phyloP scores from a whole-genome alignment of 2,797 vertebrate species.

The Phrynocephalus guinanensis region DNA sequence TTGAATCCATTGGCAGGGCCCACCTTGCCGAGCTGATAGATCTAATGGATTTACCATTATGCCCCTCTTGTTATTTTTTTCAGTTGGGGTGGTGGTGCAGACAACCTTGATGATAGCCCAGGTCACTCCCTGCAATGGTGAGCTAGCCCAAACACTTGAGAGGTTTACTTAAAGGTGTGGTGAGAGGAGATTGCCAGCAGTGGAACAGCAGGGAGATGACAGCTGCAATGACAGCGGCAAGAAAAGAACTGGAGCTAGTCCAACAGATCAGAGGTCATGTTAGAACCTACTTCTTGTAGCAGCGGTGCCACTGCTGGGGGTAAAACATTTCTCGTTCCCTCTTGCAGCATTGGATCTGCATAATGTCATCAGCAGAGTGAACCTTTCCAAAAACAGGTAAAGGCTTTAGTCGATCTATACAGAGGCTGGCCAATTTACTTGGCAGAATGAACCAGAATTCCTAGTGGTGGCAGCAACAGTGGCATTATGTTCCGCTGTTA shows the following conservation, averaged over 20 bases:
- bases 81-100: neutral
- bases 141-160: neutral
- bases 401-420: too few relatives aligned
- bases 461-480: too few relatives aligned
- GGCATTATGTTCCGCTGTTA: too few relatives aligned
- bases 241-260: neutral
- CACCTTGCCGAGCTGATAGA: neutral
- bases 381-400: neutral
- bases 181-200: neutral
- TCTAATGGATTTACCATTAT: neutral
- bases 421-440: too few relatives aligned
- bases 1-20: neutral
- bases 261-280: constrained; percentile 7
- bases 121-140: neutral
- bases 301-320: too few relatives aligned
- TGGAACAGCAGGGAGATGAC: neutral
- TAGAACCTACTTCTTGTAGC: neutral
- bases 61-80: neutral
- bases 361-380: neutral
- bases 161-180: neutral
- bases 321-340: constrained; percentile 1
- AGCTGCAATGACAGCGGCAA: neutral
- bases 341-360: neutral
- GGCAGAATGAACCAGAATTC: too few relatives aligned
- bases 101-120: neutral